A percentile compares a stretch with the other conserved stretches of the same genome.
Conservation (phyloP, 2,797 vertebrate species). For the Enteromius mattozi region DNA sequence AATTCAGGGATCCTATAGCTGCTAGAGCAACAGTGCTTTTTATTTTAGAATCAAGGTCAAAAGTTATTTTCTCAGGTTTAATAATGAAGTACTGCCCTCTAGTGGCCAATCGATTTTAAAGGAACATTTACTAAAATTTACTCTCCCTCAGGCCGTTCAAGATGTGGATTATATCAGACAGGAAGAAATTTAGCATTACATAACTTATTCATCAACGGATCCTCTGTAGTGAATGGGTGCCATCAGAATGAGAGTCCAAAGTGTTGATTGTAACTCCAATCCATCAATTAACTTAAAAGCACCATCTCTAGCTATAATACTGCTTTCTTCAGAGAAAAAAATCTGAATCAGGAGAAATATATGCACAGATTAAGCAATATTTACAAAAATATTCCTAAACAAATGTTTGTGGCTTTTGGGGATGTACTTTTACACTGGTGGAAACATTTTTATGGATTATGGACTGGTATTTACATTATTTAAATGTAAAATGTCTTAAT, state of each 20-base stretch:
- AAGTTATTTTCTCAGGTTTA: background rate
- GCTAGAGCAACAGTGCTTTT: background rate
- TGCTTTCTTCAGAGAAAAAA: background rate
- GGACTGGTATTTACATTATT: background rate
- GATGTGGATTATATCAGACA: background rate
- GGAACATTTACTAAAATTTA: background rate
- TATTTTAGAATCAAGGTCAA: background rate
- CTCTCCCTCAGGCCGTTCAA: background rate
- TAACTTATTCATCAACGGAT: background rate
- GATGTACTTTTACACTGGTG: background rate
- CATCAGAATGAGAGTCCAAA: background rate
- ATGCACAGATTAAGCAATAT: background rate
- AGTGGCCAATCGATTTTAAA: constrained; percentile 7
- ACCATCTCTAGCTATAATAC: background rate
- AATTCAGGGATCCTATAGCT: background rate
- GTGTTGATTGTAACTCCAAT: background rate
- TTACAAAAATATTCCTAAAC: background rate
- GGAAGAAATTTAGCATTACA: background rate
- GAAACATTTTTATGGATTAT: background rate
- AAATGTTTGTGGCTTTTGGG: background rate
- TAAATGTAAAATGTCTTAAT: background rate
- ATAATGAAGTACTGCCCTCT: constrained; percentile 34
- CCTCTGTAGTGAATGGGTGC: background rate
- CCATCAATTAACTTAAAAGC: background rate
- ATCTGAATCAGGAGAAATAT: background rate